A percentile compares a stretch with the other conserved stretches of the same genome.
Conservation (phyloP, 1,140 invertebrate species). For the Drosophila orena region DNA sequence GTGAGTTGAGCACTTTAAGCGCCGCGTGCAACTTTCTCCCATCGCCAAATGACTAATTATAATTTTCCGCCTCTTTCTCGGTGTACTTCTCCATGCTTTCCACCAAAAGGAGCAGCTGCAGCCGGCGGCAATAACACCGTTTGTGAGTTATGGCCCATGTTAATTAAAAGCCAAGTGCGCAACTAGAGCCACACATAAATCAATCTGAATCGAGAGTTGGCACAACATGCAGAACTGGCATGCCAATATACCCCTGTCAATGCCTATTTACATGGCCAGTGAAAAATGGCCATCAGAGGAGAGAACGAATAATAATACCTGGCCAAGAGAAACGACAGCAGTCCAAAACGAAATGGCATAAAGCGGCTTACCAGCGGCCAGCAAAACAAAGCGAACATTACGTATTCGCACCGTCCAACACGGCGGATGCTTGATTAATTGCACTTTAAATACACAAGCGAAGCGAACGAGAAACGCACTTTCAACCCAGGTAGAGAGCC, state of each 20-base stretch:
- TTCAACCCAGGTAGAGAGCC: constrained; percentile 3
- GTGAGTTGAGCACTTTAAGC: constrained; percentile 28
- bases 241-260: constrained; percentile 60
- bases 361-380: constrained; percentile 32
- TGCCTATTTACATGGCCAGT: constrained; percentile 72
- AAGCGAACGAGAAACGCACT: constrained; percentile 2
- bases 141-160: constrained; percentile 56
- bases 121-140: constrained; percentile 36
- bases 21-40: constrained; percentile 7
- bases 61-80: constrained; percentile 46
- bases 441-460: constrained; percentile 66
- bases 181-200: constrained; percentile 52
- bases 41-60: constrained; percentile 68
- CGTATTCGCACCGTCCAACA: constrained; percentile 20
- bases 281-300: constrained; percentile 66
- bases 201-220: constrained; percentile 40
- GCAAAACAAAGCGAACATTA: constrained; percentile 20
- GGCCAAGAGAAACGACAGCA: constrained; percentile 24
- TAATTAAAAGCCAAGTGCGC: constrained; percentile 57
- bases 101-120: constrained; percentile 40
- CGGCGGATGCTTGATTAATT: constrained; percentile 77
- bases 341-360: constrained; percentile 40
- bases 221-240: constrained; percentile 57
- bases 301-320: constrained; percentile 10
- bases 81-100: constrained; percentile 42